Evolutionary conservation across 2,888 invertebrate genomes (phyloP).

Genomic region (Plebejus argus): DNA sequence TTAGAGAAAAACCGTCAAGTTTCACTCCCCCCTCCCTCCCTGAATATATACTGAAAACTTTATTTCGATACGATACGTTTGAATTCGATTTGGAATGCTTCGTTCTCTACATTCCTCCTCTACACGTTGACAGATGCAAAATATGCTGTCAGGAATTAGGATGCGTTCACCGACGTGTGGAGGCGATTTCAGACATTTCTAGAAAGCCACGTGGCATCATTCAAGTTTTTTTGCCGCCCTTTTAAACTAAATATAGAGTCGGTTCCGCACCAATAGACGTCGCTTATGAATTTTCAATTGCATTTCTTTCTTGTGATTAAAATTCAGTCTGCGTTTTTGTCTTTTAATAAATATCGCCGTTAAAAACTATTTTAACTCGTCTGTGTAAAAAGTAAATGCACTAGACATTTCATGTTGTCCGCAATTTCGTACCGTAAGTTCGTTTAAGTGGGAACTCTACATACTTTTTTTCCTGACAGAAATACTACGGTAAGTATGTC

Average conservation of each 20-base stretch:
- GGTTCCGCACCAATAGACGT: not conserved
- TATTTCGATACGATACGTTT: too few relatives aligned
- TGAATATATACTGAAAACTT: too few relatives aligned
- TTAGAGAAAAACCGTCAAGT: too few relatives aligned
- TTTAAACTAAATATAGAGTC: not conserved
- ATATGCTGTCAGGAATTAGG: not conserved
- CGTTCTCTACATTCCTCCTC: too few relatives aligned
- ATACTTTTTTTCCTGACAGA: too few relatives aligned
- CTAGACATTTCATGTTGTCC: not conserved
- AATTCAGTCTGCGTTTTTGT: slow-evolving; percentile 4
- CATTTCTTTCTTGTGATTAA: slow-evolving; percentile 11
- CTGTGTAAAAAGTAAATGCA: not conserved
- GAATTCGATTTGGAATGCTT: too few relatives aligned
- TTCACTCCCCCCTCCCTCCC: too few relatives aligned
- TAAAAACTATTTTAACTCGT: slow-evolving; percentile 10
- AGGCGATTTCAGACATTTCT: not conserved
- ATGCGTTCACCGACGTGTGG: not conserved
- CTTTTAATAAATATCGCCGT: slow-evolving; percentile 9
- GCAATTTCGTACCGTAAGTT: too few relatives aligned
- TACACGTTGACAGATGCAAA: not conserved
- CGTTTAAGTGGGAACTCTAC: too few relatives aligned
- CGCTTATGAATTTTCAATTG: slow-evolving; percentile 16
- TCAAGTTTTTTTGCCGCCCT: not conserved
- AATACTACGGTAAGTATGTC: too few relatives aligned
- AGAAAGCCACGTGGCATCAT: not conserved